Evolutionary conservation across 64 coral and sea anemone genomes (phyloP).

Genomic region (Stichodactyla helianthus): DNA sequence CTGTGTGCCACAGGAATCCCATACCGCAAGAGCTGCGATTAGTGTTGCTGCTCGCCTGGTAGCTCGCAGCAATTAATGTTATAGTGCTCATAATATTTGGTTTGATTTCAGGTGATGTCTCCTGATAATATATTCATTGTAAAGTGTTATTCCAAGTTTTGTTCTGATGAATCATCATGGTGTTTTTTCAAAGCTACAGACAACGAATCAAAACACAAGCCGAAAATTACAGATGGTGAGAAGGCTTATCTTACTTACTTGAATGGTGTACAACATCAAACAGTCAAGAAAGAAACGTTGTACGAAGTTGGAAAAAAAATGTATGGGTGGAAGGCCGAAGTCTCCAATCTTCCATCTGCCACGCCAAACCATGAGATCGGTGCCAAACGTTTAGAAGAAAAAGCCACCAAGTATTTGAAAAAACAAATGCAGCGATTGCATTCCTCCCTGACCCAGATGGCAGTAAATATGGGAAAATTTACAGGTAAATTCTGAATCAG

Average conservation of each 20-base stretch:
- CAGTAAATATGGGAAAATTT: conserved; percentile 33
- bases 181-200: background rate
- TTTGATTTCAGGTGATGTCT: background rate
- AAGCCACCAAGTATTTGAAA: conserved; percentile 17
- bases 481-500: conserved; percentile 18
- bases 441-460: conserved; percentile 26
- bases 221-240: background rate
- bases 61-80: too few species aligned
- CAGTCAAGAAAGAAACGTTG: background rate
- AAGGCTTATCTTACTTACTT: conserved; percentile 4
- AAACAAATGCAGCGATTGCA: conserved; percentile 26
- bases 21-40: too few species aligned
- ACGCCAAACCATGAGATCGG: background rate
- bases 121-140: background rate
- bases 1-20: too few species aligned
- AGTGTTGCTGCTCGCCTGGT: too few species aligned
- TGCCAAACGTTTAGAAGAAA: conserved; percentile 2
- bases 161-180: background rate
- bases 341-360: background rate
- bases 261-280: background rate
- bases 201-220: background rate
- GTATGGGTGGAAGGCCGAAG: conserved; percentile 6
- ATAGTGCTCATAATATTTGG: too few species aligned
- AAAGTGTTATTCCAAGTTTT: background rate
- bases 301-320: conserved; percentile 2